Evolutionary conservation across 2,113 vertebrate genomes (phyloP).

Genomic region (Hippotragus niger): DNA sequence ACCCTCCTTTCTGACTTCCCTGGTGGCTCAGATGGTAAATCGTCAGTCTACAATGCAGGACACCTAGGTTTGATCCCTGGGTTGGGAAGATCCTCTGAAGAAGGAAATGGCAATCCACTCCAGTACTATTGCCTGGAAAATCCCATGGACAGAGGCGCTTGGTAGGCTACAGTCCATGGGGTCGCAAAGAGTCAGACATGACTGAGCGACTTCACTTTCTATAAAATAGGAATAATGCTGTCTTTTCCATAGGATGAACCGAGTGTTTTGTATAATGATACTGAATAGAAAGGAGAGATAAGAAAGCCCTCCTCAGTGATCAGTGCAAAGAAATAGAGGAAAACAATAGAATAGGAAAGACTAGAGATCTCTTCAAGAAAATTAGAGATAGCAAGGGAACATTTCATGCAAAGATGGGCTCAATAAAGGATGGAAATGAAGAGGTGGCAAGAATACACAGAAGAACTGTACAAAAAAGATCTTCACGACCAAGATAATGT

Average conservation of each 20-base stretch:
- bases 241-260: not conserved
- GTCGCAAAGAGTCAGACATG: accelerated
- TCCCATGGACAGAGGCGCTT: too few species aligned
- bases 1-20: not conserved
- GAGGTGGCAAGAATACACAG: too few species aligned
- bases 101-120: too few species aligned
- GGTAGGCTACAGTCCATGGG: too few species aligned
- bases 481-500: too few species aligned
- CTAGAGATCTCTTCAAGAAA: not conserved
- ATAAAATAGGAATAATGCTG: not conserved
- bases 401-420: not conserved
- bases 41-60: too few species aligned
- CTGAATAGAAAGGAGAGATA: not conserved
- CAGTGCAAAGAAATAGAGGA: not conserved
- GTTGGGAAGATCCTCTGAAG: too few species aligned
- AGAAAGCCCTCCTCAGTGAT: not conserved
- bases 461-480: too few species aligned
- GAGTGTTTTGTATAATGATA: not conserved
- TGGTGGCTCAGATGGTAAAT: too few species aligned
- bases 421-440: not conserved
- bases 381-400: not conserved
- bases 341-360: not conserved
- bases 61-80: too few species aligned
- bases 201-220: not conserved
- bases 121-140: too few species aligned